Base-by-base conservation (phyloP, 2,113 vertebrate genomes). In the Embiotoca jacksoni region DNA sequence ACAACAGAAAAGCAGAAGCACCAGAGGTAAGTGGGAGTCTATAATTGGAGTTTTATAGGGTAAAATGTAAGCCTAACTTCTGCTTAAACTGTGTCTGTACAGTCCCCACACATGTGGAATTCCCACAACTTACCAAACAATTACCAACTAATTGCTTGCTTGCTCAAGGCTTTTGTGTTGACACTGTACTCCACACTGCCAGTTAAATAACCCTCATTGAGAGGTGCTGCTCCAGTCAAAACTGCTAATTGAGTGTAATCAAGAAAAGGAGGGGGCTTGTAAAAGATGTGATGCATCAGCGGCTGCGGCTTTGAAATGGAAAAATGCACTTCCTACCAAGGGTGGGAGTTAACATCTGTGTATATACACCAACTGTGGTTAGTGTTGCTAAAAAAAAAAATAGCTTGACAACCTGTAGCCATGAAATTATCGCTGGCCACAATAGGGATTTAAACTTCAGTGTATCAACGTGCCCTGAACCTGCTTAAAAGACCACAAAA, bases 231-330 rank as follows among this genome's bases (percentile, higher is more conserved):
- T 75, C 16, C 23, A 53, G 39, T 69, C 55, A 44, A 62, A 83
- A 69, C 76, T 75, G 53, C 82, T 62, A 69, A 88, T 64, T 69
- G 78, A 69, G 58, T 79, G 37, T 82, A 73, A 83, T 77, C 2
- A 41, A 66, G 60, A 47, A 36, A 54, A 72, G 55, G 49, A 54
- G 69, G 64, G 39, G 64, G 23, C 81, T 83, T 83, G 73, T 82
- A 67, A 86, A 87, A 77, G 54, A 44, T 33, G 53, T 61, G 35
- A 83, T 64, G 72, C 62, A 59, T 56, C 56, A 75, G 68, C 56
- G 60, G 8, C 61, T 69, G 50, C 68, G 78, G 78, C 39, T 61
- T 15, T 15, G 50, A 52, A 62, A 66, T 54, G n/a, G 50, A 80
- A 82, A 85, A 78, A 75, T 64, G 70, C 63, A 36, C 46, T 72